Base-by-base conservation (phyloP, 2,888 invertebrate species). In the Meiosimyza decipiens region DNA sequence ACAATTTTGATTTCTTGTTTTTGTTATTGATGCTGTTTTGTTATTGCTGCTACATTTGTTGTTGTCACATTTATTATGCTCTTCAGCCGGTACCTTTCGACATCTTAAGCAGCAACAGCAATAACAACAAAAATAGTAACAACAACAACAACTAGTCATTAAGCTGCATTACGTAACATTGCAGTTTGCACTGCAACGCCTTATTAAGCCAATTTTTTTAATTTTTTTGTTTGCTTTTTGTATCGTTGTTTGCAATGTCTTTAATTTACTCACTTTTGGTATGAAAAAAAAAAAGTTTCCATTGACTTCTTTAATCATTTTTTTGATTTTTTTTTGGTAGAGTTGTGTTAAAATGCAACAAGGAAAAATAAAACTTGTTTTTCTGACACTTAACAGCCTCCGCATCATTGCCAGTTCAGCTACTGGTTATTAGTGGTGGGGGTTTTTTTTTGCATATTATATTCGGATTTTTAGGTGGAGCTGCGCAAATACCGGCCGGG, bases 51-150 rank as follows among this genome's bases (percentile, higher is more conserved):
- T 18, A 13, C 51, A n/a, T 28, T 51, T 51, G 16, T 50, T 16
- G 50, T 16, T 11, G 13, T 12, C 59, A 60, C 12, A 28, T 28
- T 11, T 33, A 33, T 28, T 15, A 28, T 60, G 59, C 22, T 60
- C 59, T 60, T 60, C 22, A 33, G 28, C 6, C 22, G 59, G 12
- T 22, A 28, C 40, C 40, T 40, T 40, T 47, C 80, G 63, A 73
- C 78, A 73, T 54, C 71, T 63, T 64, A 71, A 73, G 63, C 69
- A 65, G 54, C 74, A 77, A 64, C 74, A 74, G 15, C 57, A 55
- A 55, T 11, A 64, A 72, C 22, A 47, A 59, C 51, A 71, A 59
- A 2, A 59, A 65, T 51, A 63, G 22, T 50, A 66, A 57, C 52
- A 72, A 54, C 63, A 55, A 49, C 50, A 63, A 9, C 15, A 33